phyloP scores from a whole-genome alignment of 2,113 vertebrate genomes.

The Bubalus kerabau region DNA sequence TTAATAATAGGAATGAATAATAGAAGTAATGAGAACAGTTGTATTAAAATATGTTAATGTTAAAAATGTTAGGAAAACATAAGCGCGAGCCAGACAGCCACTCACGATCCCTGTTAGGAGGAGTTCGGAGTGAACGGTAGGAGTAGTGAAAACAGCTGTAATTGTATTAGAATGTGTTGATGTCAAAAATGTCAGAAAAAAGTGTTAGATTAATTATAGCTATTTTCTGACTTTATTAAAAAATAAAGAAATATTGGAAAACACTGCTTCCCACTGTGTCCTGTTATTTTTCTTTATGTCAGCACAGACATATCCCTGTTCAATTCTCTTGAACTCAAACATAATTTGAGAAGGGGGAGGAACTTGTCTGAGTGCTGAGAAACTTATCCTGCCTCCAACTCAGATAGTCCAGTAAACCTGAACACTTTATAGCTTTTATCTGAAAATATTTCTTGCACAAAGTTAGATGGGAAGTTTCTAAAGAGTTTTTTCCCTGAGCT shows the following conservation, averaged over 20 bases:
- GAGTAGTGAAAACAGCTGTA: background rate
- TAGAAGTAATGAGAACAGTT: conserved; percentile 27
- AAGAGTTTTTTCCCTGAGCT: background rate
- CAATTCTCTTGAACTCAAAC: background rate
- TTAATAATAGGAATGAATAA: conserved; percentile 47
- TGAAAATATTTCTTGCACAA: background rate
- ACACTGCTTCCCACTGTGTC: background rate
- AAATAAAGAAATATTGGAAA: conserved; percentile 30
- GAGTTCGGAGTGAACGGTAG: background rate
- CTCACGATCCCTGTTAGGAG: background rate
- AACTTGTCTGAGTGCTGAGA: background rate
- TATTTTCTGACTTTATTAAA: conserved; percentile 39
- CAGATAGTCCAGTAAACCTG: background rate
- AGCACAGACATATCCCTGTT: background rate
- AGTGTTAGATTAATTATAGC: conserved; percentile 23
- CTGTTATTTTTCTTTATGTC: background rate
- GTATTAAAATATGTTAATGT: conserved; percentile 38
- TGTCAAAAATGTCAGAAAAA: conserved; percentile 12
- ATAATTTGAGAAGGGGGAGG: background rate
- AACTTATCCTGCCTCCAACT: background rate
- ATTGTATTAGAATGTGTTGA: background rate
- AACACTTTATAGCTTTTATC: background rate
- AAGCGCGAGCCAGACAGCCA: background rate
- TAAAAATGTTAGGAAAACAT: conserved; percentile 24
- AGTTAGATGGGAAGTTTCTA: background rate